Percentiles rank a stretch among this genome's conserved stretches.
phyloP scores from a whole-genome alignment of 1,140 invertebrate genomes.

The Brachionus manjavacas region DNA sequence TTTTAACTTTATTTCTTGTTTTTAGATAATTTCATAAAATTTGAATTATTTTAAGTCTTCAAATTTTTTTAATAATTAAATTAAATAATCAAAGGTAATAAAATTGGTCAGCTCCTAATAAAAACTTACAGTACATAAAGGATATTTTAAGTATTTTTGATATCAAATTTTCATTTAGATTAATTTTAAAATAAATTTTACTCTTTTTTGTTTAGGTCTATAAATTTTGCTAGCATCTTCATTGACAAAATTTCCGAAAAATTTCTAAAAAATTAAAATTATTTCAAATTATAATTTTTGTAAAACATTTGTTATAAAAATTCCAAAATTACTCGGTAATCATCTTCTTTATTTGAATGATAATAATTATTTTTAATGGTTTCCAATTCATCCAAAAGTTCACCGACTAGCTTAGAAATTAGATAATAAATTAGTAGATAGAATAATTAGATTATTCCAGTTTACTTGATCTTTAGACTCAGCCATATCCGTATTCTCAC shows the following conservation, averaged over 20 bases:
- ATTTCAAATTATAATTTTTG: background rate
- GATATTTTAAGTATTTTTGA: no score
- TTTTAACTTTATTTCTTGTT: no score
- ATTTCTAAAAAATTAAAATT: background rate
- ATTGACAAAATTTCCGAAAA: background rate
- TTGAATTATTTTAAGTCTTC: no score
- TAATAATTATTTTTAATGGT: background rate
- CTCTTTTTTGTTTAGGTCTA: slow-evolving; percentile 3
- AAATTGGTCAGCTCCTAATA: no score
- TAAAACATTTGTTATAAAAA: no score
- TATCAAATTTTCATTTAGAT: no score
- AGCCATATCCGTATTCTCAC: background rate
- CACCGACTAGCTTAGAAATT: background rate
- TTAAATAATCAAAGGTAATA: no score
- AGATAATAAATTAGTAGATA: background rate
- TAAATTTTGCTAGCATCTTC: background rate
- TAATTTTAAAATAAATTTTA: background rate
- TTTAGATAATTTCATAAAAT: no score
- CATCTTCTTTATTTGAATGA: background rate
- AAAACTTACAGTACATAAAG: no score
- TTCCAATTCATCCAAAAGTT: background rate
- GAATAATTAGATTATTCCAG: background rate
- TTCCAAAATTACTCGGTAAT: background rate
- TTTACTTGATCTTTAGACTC: background rate
- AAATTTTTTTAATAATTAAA: no score